A percentile compares a stretch with the other conserved stretches of the same genome.
Evolutionary conservation across 2,888 invertebrate species (phyloP).

Genomic region (Hetaerina titia): DNA sequence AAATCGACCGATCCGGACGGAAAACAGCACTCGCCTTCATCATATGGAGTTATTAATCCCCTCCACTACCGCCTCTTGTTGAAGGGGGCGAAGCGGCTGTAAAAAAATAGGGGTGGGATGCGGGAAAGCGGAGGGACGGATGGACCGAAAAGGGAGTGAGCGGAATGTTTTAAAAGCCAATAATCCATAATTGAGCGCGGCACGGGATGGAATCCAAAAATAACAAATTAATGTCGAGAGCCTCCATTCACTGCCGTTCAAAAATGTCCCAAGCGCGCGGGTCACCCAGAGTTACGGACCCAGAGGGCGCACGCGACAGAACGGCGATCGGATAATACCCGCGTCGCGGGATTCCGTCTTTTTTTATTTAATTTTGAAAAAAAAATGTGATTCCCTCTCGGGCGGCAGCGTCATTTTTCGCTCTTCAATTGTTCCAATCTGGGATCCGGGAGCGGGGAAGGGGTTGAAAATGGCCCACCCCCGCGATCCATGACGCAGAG

Average conservation of each 20-base stretch:
- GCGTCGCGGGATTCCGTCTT: not conserved
- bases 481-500: not conserved
- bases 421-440: not conserved
- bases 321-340: not conserved
- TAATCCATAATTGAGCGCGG: constrained; percentile 56
- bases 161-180: constrained; percentile 47
- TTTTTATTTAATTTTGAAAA: not conserved
- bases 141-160: not conserved
- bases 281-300: not conserved
- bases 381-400: not conserved
- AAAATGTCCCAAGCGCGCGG: not conserved
- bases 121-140: not conserved
- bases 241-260: not conserved
- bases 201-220: not conserved
- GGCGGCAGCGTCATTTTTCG: constrained; percentile 10
- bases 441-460: not conserved
- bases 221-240: not conserved
- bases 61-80: too few relatives aligned
- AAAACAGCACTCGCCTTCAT: too few relatives aligned
- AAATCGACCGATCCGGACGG: too few relatives aligned
- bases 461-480: not conserved
- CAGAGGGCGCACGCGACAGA: not conserved
- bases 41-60: too few relatives aligned
- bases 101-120: not conserved
- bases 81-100: not conserved